phyloP scores from a whole-genome alignment of 2,888 invertebrate genomes.

The Campoletis raptor region DNA sequence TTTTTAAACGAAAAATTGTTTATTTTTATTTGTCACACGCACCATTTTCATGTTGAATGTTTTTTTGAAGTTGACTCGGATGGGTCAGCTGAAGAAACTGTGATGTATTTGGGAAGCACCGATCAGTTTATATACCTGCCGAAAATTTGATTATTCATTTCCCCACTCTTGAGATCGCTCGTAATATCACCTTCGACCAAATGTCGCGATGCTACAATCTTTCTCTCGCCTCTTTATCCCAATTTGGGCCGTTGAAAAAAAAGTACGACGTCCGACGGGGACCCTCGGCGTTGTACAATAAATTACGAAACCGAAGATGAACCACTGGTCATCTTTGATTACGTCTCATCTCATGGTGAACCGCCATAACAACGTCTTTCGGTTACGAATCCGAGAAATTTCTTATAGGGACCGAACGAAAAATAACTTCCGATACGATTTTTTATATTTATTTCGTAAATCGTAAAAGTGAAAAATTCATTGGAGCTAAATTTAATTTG shows the following conservation, averaged over 20 bases:
- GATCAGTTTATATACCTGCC: slow-evolving; percentile 60
- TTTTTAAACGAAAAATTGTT: slow-evolving; percentile 14
- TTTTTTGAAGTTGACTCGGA: slow-evolving; percentile 50
- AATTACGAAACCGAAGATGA: slow-evolving; percentile 43
- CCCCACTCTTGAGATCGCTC: slow-evolving; percentile 10
- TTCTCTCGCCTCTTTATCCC: slow-evolving; percentile 17
- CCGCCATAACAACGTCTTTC: neutral
- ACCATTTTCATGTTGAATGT: slow-evolving; percentile 72
- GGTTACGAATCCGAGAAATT: slow-evolving; percentile 4
- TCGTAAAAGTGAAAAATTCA: neutral
- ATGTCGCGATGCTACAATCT: slow-evolving; percentile 11
- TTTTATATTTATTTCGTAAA: neutral
- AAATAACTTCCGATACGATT: neutral
- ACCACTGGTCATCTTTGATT: slow-evolving; percentile 31
- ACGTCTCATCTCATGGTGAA: neutral
- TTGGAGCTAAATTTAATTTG: neutral
- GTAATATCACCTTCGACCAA: slow-evolving; percentile 39
- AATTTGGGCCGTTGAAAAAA: slow-evolving; percentile 8
- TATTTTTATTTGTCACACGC: slow-evolving; percentile 50
- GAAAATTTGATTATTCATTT: slow-evolving; percentile 62
- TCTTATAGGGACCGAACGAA: neutral
- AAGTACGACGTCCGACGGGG: neutral
- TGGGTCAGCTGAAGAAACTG: slow-evolving; percentile 62
- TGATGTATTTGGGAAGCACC: slow-evolving; percentile 34
- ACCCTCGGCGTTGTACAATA: slow-evolving; percentile 9